A percentile compares a stretch with the other conserved stretches of the same genome.
These are phyloP conservation scores for Lagria hirta DNA, from an alignment of 2,888 invertebrate genomes.

Conservation along the genomic window DNA sequence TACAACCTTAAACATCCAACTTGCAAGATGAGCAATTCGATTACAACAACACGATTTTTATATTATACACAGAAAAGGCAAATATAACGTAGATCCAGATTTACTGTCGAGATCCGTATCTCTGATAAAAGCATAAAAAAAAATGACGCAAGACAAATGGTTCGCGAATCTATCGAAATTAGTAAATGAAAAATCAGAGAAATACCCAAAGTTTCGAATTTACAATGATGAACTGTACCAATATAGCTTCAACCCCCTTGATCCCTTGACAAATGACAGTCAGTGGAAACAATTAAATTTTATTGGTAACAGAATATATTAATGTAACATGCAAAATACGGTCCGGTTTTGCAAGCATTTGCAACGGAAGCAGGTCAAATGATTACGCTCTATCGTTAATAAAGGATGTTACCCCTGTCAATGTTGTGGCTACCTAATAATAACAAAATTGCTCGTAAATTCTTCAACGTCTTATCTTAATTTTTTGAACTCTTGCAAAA, in stretches of 20 bases:
- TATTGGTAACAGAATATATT: constrained; percentile 9
- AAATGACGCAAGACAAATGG: constrained; percentile 24
- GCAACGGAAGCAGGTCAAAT: too few species aligned
- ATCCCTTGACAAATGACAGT: constrained; percentile 10
- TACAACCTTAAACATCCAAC: not conserved
- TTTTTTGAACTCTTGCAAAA: too few species aligned
- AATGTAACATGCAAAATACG: too few species aligned
- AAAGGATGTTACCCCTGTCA: too few species aligned
- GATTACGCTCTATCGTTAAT: too few species aligned
- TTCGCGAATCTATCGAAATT: constrained; percentile 22
- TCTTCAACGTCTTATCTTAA: too few species aligned
- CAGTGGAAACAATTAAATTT: constrained; percentile 31
- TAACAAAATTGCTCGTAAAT: too few species aligned
- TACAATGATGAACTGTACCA: constrained; percentile 24
- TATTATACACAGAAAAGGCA: constrained; percentile 26
- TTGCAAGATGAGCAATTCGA: constrained; percentile 1
- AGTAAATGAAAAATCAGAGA: constrained; percentile 13
- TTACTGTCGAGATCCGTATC: constrained; percentile 5
- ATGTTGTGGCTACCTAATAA: too few species aligned
- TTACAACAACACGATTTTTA: constrained; percentile 15
- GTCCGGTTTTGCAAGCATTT: too few species aligned
- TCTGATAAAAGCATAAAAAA: not conserved
- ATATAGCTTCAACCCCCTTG: constrained; percentile 15
- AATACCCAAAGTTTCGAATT: constrained; percentile 30
- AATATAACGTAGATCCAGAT: constrained; percentile 27